Evolutionary conservation across 2,113 vertebrate genomes (phyloP), one percentile per base, ranked within the genome.

Genomic region (Aplodontia rufa): DNA sequence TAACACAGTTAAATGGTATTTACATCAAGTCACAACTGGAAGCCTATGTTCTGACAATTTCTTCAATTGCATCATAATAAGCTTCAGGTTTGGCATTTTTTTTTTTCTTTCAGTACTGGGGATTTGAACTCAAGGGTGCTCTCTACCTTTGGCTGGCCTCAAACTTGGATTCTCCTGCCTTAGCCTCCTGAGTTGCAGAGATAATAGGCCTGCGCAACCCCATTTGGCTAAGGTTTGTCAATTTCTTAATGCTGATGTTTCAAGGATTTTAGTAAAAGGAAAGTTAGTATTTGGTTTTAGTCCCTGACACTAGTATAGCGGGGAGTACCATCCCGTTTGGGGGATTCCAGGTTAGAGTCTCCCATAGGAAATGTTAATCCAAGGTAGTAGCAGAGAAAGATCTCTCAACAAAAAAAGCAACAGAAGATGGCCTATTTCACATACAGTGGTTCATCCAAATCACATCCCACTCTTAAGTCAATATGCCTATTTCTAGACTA

Each of bases 371-470:
- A 26, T 11, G 13, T n/a, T 47, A 26, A 35, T 60, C 58, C 49
- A 35, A 62, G 11, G 26, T 40, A 53, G 62, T 35, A 82, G 51
- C 20, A 94, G 30, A 87, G 49, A n/a, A 91, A 91, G 40, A 17
- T 72, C 26, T 88, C 62, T 19, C 64, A 86, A 82, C 3, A 60
- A 47, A 81, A 93, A 78, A 79, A n/a, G 45, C 37, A 47, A 32
- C 22, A 26, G 37, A 79, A 69, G 45, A 40, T 0, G 12, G n/a
- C 12, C 81, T 90, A 13, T 75, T 89, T 84, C 58, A 88, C 40
- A 91, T 74, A 91, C 79, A 82, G 64, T 68, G 75, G 75, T 66
- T 74, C 89, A 66, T 19, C 66, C 58, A 94, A 74, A 72, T 55
- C 60, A 1, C 49, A 60, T 64, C 74, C 51, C 92, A 60, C 64